Conservation (phyloP, 1,140 invertebrate species). For the Trissolcus basalis region DNA sequence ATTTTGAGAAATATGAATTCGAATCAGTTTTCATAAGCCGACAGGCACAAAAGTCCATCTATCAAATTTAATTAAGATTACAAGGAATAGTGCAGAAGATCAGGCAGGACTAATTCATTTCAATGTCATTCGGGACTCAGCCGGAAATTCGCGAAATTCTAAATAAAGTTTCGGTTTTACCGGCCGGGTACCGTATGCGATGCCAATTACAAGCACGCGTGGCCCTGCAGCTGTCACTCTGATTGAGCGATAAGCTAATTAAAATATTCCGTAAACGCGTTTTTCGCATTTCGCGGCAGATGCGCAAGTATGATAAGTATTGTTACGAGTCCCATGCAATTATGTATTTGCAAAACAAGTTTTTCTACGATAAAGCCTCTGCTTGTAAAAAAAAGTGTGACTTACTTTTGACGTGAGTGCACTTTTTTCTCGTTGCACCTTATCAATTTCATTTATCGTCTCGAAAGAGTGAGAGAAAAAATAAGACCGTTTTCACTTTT, state of each 20-base stretch:
- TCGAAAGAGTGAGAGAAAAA: background rate
- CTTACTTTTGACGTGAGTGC: constrained; percentile 26
- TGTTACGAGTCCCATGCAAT: constrained; percentile 46
- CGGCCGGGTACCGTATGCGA: constrained; percentile 40
- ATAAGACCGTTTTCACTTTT: constrained; percentile 15
- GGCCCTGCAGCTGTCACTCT: constrained; percentile 70
- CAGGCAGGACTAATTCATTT: constrained; percentile 13
- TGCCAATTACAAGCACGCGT: constrained; percentile 74
- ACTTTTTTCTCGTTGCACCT: constrained; percentile 11
- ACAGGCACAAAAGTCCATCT: too few relatives aligned
- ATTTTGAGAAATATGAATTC: too few relatives aligned
- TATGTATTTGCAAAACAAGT: constrained; percentile 48
- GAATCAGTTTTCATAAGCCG: too few relatives aligned
- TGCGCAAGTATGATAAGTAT: constrained; percentile 64
- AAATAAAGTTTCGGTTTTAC: constrained; percentile 54
- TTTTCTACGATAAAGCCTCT: constrained; percentile 42
- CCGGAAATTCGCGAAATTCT: constrained; percentile 58
- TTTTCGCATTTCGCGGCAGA: constrained; percentile 66
- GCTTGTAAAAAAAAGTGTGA: constrained; percentile 40
- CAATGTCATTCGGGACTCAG: constrained; percentile 40
- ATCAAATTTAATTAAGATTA: constrained; percentile 27
- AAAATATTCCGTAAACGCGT: constrained; percentile 73
- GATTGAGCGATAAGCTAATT: constrained; percentile 75
- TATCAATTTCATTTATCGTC: constrained; percentile 30
- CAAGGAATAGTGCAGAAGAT: constrained; percentile 12